phyloP scores from a whole-genome alignment of 1,140 invertebrate species.

The Ooceraea biroi region DNA sequence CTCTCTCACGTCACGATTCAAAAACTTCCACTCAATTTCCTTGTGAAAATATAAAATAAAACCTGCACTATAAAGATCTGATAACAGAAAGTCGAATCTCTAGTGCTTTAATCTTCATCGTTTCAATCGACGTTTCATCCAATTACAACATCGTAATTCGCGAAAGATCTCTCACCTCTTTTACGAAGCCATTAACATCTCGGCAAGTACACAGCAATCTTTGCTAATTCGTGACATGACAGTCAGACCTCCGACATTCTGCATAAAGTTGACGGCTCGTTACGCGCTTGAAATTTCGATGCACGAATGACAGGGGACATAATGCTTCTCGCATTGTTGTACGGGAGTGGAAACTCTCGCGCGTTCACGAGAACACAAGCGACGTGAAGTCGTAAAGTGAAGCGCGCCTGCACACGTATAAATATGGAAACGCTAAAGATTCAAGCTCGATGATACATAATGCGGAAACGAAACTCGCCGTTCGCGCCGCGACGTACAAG shows the following conservation, averaged over 20 bases:
- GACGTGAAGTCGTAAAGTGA: conserved; percentile 10
- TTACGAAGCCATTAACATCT: neutral
- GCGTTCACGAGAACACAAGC: neutral
- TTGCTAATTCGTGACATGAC: neutral
- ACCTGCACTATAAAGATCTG: too few species aligned
- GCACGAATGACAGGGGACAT: neutral
- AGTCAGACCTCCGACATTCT: neutral
- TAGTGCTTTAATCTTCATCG: neutral
- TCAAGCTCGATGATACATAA: conserved; percentile 34
- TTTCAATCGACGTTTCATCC: too few species aligned
- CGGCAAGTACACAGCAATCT: neutral
- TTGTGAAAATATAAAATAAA: neutral
- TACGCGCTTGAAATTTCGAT: conserved; percentile 13
- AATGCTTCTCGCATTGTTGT: neutral
- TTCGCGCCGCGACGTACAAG: neutral
- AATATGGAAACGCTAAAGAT: conserved; percentile 40
- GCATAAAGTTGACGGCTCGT: conserved; percentile 1
- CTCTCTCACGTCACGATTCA: neutral
- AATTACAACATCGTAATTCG: neutral
- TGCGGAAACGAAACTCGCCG: conserved; percentile 24
- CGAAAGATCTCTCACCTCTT: neutral
- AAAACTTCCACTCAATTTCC: conserved; percentile 10
- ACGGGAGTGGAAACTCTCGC: neutral
- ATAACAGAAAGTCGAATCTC: neutral
- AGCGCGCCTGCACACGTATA: neutral